A percentile compares a stretch with the other conserved stretches of the same genome.
Evolutionary conservation across 2,113 vertebrate genomes (phyloP).

Genomic region (Macaca fascicularis): DNA sequence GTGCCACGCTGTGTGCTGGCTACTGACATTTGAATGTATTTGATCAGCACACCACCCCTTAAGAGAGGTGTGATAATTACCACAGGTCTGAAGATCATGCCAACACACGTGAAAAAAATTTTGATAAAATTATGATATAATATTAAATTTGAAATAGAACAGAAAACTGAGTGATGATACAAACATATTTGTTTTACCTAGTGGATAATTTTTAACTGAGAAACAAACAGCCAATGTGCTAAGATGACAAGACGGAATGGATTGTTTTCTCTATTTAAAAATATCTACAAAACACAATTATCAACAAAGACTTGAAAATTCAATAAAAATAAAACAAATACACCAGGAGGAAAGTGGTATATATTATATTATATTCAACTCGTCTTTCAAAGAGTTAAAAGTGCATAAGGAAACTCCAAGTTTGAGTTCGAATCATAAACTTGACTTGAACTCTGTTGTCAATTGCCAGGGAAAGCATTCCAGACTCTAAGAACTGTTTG

Average conservation of each 20-base stretch:
- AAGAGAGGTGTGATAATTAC: not conserved
- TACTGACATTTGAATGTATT: not conserved
- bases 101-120: not conserved
- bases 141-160: not conserved
- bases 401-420: constrained; percentile 39
- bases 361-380: not conserved
- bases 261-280: constrained; percentile 1
- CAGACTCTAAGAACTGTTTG: constrained; percentile 71
- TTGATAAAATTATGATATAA: not conserved
- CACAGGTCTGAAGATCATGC: not conserved
- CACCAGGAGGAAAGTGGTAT: not conserved
- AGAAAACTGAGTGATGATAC: not conserved
- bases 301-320: constrained; percentile 24
- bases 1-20: not conserved
- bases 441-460: constrained; percentile 79
- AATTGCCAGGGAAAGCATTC: constrained; percentile 76
- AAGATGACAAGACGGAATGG: not conserved
- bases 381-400: constrained; percentile 72
- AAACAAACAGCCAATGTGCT: not conserved
- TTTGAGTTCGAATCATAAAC: constrained; percentile 69
- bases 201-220: constrained; percentile 4
- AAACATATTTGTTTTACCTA: not conserved
- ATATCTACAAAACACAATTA: not conserved
- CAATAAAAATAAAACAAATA: not conserved
- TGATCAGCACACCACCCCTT: not conserved